Percentiles rank a stretch among this genome's conserved stretches.
These are phyloP conservation scores for Panagrolaimus sp. DNA, from an alignment of 1,140 invertebrate species.

Conservation along the genomic window DNA sequence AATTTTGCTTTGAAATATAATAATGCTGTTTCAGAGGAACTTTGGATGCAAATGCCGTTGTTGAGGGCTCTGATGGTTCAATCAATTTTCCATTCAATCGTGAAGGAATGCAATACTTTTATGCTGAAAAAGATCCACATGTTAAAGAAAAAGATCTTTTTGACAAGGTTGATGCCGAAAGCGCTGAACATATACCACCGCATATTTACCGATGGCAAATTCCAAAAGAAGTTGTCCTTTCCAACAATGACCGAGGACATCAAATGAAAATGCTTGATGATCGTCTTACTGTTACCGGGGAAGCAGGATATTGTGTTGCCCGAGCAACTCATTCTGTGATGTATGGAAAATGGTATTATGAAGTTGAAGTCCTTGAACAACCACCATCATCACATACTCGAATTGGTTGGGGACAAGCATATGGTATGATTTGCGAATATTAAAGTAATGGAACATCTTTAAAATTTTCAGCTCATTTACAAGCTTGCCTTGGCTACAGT, in stretches of 20 bases:
- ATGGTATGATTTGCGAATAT: constrained; percentile 59
- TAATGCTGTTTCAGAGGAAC: background rate
- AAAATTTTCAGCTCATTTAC: constrained; percentile 74
- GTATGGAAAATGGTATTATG: constrained; percentile 70
- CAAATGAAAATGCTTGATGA: constrained; percentile 64
- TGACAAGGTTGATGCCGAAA: constrained; percentile 88
- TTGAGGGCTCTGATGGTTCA: background rate
- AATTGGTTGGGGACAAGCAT: constrained; percentile 81
- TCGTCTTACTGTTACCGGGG: constrained; percentile 82
- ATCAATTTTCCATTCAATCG: constrained; percentile 84
- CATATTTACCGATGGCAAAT: constrained; percentile 88
- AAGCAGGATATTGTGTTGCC: constrained; percentile 94
- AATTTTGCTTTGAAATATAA: too few species aligned
- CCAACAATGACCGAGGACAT: constrained; percentile 78
- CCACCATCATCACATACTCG: constrained; percentile 83
- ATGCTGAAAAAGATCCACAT: constrained; percentile 94
- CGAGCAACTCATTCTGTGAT: constrained; percentile 81
- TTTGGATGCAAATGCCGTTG: background rate
- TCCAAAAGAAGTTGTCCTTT: constrained; percentile 79
- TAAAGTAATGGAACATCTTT: constrained; percentile 17
- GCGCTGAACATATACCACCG: constrained; percentile 91
- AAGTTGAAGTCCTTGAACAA: constrained; percentile 85
- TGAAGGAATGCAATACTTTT: constrained; percentile 90
- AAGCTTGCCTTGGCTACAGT: constrained; percentile 79
- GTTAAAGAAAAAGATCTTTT: constrained; percentile 87